Base-by-base conservation (phyloP, 2,113 vertebrate species). In the Scomber colias region DNA sequence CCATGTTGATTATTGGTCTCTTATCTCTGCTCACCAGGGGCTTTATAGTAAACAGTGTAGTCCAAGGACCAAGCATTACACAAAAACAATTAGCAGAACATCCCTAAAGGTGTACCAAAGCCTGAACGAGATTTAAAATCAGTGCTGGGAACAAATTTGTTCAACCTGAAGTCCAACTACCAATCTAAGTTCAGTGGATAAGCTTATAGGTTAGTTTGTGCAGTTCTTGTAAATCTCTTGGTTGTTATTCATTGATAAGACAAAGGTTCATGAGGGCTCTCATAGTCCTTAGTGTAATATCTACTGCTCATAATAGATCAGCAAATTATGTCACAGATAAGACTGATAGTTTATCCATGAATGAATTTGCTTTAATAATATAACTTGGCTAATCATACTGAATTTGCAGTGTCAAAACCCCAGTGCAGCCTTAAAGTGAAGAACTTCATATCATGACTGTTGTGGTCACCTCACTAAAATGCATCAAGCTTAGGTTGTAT, bases 11-110 rank as follows among this genome's bases (percentile, higher is more conserved):
- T 73, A 71, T 70, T 59, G 35, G 31, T 16, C 21, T 83, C 67
- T 88, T 83, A 83, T 83, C 84, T 81, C 6, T 0, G 2, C 54
- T 76, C 79, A 85, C 73, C 66, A 75, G 84, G 21, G 72, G 66
- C 27, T 78, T 80, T 12, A 49, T 55, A 45, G 60, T 77, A 61
- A 84, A 84, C 74, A 77, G 67, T 2, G 27, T 48, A 75, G 71
- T 66, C 72, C 27, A 14, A 45, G 44, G 19, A 53, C 45, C 51
- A 56, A 66, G 40, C 55, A 45, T 57, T 64, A 69, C 67, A 71
- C 51, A 49, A 60, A 71, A 75, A 77, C 73, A 85, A 88, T 84
- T 79, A 79, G 49, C 19, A 45, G 49, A 79, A 60, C 55, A 74
- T 64, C 40, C 45, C 69, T 68, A 4, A 70, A 85, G 72, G 69